Evolutionary conservation across 2,888 invertebrate species (phyloP), one percentile per base, ranked within the genome.

Genomic region (Caenorhabditis auriculariae): DNA sequence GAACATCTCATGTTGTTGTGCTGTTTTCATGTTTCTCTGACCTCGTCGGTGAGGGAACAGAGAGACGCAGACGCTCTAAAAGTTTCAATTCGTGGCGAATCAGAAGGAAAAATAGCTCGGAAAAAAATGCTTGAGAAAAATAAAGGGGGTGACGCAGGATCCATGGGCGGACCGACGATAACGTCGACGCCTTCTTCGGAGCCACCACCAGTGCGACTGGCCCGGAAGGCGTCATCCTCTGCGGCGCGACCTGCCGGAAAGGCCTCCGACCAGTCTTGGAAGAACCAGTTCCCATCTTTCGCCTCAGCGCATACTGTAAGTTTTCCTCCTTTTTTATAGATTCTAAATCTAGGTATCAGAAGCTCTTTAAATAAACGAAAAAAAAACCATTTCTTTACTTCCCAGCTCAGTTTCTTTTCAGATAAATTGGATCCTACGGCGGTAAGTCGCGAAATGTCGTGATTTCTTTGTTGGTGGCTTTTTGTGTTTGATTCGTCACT

Each of bases 181-280:
- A 37, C 54, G 17, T 32, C n/a, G 9, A n/a, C 44, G 28, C 42
- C 58, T 12, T 45, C 58, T 1, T 50, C 56, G 1, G 48, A 55
- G 12, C 63, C 63, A 5, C 63, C 63, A 21, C 63, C 63, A 19
- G 54, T 54, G 5, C 51, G 52, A 1, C 39, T 63, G 1, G 42
- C 58, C 2, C 42, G 63, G 12, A 63, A 59, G 43, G 53, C 55
- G 9, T 63, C 63, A 3, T 41, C 58, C 3, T 37, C 41, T 12
- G 41, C 26, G 21, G 32, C 51, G 7, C 12, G 32, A 1, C 29
- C 57, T 17, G 29, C 44, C 3, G 43, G 46, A 35, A n/a, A 47
- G 28, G 52, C 63, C 2, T 43, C 45, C 5, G 63, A 58, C 44
- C 63, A 63, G 37, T 58, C 63, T 9, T 63, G 63, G 63, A 63